Conservation (phyloP, 1,140 invertebrate species). For the Apis cerana region DNA sequence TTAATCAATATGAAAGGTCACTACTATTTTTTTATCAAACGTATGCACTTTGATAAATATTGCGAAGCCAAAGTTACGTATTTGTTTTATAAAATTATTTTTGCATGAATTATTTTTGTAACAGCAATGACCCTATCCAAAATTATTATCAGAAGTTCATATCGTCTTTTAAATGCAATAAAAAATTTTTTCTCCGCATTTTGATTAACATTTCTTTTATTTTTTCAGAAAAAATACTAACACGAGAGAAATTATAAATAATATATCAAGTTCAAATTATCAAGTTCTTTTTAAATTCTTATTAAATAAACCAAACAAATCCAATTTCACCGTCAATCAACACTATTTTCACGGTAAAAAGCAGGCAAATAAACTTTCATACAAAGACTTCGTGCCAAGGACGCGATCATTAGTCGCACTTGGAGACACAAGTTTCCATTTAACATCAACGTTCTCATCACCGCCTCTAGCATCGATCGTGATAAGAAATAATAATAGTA, state of each 20-base stretch:
- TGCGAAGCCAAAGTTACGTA: not conserved
- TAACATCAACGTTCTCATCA: not conserved
- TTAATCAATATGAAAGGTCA: conserved; percentile 15
- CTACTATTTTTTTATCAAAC: conserved; percentile 8
- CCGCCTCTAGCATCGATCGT: not conserved
- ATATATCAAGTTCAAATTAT: too few species aligned
- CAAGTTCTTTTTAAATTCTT: too few species aligned
- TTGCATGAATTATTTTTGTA: not conserved
- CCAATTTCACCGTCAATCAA: not conserved
- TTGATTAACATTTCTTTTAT: not conserved
- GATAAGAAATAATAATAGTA: not conserved
- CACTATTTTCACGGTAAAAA: not conserved
- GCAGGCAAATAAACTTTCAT: not conserved
- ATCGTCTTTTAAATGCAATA: too few species aligned
- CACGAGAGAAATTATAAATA: too few species aligned
- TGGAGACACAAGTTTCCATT: not conserved
- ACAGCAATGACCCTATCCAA: not conserved
- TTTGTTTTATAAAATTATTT: not conserved
- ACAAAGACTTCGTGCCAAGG: conserved; percentile 12
- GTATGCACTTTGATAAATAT: conserved; percentile 21
- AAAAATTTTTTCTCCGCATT: too few species aligned
- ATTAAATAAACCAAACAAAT: not conserved
- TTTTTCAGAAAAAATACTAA: too few species aligned
- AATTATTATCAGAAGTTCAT: too few species aligned
- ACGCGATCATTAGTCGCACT: conserved; percentile 20